Evolutionary conservation across 2,888 invertebrate species (phyloP).

Genomic region (Meandrusa payeni): DNA sequence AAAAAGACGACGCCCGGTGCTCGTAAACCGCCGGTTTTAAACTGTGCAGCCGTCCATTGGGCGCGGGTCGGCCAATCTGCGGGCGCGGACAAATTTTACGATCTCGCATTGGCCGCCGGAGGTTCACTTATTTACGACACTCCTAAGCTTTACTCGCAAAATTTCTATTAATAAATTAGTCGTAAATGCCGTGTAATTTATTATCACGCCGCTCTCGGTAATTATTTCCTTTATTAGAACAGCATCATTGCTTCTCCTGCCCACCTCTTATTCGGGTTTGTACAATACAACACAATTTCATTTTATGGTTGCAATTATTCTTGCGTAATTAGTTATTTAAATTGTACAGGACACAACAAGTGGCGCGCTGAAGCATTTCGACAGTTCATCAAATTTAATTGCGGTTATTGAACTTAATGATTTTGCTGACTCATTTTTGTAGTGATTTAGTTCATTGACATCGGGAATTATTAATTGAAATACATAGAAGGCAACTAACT

Average conservation of each 20-base stretch:
- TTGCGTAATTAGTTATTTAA: too few relatives aligned
- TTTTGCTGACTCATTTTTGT: too few relatives aligned
- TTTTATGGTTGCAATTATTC: too few relatives aligned
- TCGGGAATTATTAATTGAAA: too few relatives aligned
- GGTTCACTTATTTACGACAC: constrained; percentile 74
- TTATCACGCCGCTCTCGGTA: constrained; percentile 65
- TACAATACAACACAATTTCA: constrained; percentile 1
- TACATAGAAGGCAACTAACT: too few relatives aligned
- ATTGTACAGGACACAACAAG: too few relatives aligned
- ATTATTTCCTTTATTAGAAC: constrained; percentile 77
- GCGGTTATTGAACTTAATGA: too few relatives aligned
- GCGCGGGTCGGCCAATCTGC: constrained; percentile 62
- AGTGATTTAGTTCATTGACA: too few relatives aligned
- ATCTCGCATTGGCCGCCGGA: constrained; percentile 63
- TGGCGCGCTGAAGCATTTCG: too few relatives aligned
- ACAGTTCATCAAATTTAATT: too few relatives aligned
- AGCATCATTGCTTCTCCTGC: constrained; percentile 51
- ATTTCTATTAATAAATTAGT: constrained; percentile 80
- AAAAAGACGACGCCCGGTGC: constrained; percentile 67
- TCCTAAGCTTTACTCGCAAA: constrained; percentile 75
- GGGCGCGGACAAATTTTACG: constrained; percentile 66
- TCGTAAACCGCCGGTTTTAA: constrained; percentile 78
- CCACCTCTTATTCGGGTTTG: constrained; percentile 27
- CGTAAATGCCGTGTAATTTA: constrained; percentile 73
- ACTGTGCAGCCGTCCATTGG: constrained; percentile 69